A percentile compares a stretch with the other conserved stretches of the same genome.
Conservation (phyloP, 2,888 invertebrate genomes). For the Epinotia bilunana region DNA sequence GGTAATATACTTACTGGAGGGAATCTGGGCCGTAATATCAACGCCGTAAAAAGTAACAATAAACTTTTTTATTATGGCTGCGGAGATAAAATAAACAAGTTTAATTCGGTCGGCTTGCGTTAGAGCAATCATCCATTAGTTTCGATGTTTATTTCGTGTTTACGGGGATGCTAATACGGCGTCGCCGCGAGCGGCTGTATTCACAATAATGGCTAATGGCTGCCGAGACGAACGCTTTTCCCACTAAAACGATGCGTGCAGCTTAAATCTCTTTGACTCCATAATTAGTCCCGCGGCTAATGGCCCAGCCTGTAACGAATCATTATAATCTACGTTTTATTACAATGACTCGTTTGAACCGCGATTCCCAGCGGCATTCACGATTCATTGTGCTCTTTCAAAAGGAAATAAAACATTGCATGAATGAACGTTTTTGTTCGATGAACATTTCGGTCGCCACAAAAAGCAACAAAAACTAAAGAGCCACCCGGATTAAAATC, state of each 20-base stretch:
- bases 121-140: slow-evolving; percentile 76
- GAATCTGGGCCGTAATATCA: slow-evolving; percentile 66
- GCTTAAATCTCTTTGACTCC: slow-evolving; percentile 60
- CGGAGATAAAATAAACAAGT: slow-evolving; percentile 71
- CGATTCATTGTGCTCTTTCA: slow-evolving; percentile 75
- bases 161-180: slow-evolving; percentile 72
- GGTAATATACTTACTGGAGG: slow-evolving; percentile 42
- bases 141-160: slow-evolving; percentile 78
- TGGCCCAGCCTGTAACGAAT: slow-evolving; percentile 63
- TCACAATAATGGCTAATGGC: slow-evolving; percentile 60
- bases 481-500: slow-evolving; percentile 34
- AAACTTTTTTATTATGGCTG: slow-evolving; percentile 70
- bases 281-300: slow-evolving; percentile 65
- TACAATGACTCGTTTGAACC: slow-evolving; percentile 62
- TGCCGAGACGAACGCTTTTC: slow-evolving; percentile 53
- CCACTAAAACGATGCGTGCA: slow-evolving; percentile 55
- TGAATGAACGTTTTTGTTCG: slow-evolving; percentile 73
- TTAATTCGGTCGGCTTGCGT: slow-evolving; percentile 57
- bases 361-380: slow-evolving; percentile 68
- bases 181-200: slow-evolving; percentile 58
- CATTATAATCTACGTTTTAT: slow-evolving; percentile 65
- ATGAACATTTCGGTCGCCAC: slow-evolving; percentile 70
- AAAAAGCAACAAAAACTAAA: slow-evolving; percentile 55
- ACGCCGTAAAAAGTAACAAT: slow-evolving; percentile 73
- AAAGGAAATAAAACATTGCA: slow-evolving; percentile 71